phyloP scores from a whole-genome alignment of 2,888 invertebrate species.

The Choristoneura rosaceana region DNA sequence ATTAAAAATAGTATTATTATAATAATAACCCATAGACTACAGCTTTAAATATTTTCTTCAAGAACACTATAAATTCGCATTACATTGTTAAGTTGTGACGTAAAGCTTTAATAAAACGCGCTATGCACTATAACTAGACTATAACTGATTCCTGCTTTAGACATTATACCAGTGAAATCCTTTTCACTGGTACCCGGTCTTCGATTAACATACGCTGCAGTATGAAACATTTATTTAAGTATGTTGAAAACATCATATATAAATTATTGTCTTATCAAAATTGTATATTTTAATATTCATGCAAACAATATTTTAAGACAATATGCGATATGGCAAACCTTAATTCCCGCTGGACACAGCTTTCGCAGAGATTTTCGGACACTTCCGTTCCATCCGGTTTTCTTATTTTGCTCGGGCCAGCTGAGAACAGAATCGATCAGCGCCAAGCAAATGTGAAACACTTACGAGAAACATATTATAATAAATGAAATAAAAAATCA shows the following conservation, averaged over 20 bases:
- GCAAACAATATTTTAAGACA: slow-evolving; percentile 57
- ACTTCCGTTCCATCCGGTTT: slow-evolving; percentile 59
- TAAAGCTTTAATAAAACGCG: slow-evolving; percentile 43
- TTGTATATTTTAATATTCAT: slow-evolving; percentile 53
- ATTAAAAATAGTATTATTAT: not conserved
- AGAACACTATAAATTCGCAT: slow-evolving; percentile 46
- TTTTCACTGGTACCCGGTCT: not conserved
- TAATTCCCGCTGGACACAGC: slow-evolving; percentile 65
- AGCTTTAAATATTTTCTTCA: slow-evolving; percentile 17
- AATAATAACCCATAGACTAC: slow-evolving; percentile 4
- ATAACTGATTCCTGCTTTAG: not conserved
- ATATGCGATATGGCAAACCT: slow-evolving; percentile 72
- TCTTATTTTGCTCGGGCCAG: slow-evolving; percentile 68
- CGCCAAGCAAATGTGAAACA: slow-evolving; percentile 70
- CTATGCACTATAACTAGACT: slow-evolving; percentile 40
- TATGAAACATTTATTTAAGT: not conserved
- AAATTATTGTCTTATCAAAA: not conserved
- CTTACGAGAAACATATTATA: not conserved
- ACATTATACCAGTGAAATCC: not conserved
- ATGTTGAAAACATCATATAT: not conserved
- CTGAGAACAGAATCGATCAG: slow-evolving; percentile 79
- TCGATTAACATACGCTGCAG: not conserved
- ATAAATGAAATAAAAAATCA: not conserved
- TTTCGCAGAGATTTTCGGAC: slow-evolving; percentile 61
- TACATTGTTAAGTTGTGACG: slow-evolving; percentile 12